Evolutionary conservation across 2,797 vertebrate species (phyloP).

Genomic region (Garrulus glandarius): DNA sequence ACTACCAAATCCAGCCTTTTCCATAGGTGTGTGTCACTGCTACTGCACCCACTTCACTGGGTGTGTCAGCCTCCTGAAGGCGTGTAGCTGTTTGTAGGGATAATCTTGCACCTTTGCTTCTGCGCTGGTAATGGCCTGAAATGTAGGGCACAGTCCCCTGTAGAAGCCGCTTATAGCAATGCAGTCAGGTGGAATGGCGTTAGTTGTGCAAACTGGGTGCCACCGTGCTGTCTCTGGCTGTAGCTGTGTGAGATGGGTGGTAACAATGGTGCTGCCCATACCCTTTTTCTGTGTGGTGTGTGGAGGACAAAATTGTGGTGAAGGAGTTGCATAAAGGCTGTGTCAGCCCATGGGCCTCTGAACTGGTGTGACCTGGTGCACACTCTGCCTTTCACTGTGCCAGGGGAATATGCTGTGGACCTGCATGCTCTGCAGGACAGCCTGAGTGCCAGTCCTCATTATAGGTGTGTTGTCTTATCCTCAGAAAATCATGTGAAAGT

Average conservation of each 20-base stretch:
- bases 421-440: not conserved
- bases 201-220: not conserved
- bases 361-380: not conserved
- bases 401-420: not conserved
- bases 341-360: not conserved
- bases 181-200: not conserved
- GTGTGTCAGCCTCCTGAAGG: conserved; percentile 57
- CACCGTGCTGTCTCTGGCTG: not conserved
- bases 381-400: accelerated
- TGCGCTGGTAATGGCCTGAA: conserved; percentile 24
- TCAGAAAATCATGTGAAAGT: not conserved
- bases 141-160: conserved; percentile 52
- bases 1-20: conserved; percentile 51
- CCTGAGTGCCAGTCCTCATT: not conserved
- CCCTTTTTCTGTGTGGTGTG: not conserved
- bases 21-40: conserved; percentile 62
- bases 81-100: conserved; percentile 54
- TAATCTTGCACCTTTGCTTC: conserved; percentile 59
- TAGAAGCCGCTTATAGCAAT: not conserved
- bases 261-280: not conserved
- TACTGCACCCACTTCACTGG: conserved; percentile 53
- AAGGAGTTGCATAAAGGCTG: not conserved
- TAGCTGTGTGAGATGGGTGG: not conserved
- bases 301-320: not conserved
- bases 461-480: not conserved